phyloP scores from a whole-genome alignment of 2,888 invertebrate species.

The Chrysolina oricalcia region DNA sequence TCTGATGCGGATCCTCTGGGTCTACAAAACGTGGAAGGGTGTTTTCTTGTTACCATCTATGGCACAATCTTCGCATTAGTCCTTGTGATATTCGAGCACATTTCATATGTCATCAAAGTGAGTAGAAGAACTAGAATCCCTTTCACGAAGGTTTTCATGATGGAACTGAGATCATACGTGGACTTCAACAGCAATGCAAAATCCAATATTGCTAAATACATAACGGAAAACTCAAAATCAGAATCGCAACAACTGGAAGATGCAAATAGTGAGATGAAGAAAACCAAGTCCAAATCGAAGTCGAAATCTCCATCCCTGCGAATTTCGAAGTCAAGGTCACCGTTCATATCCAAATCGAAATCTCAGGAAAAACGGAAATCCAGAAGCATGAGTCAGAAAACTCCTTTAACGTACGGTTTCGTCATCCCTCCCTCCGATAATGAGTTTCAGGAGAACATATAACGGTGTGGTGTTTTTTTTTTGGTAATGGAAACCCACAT shows the following conservation, averaged over 20 bases:
- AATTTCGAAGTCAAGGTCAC: slow-evolving; percentile 39
- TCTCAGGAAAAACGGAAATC: slow-evolving; percentile 44
- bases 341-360: slow-evolving; percentile 40
- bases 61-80: slow-evolving; percentile 59
- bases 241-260: slow-evolving; percentile 39
- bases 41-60: slow-evolving; percentile 63
- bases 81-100: slow-evolving; percentile 59
- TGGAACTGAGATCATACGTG: slow-evolving; percentile 59
- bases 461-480: background rate
- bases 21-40: slow-evolving; percentile 63
- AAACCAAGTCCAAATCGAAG: slow-evolving; percentile 44
- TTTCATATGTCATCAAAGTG: slow-evolving; percentile 53
- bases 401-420: slow-evolving; percentile 51
- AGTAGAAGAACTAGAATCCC: slow-evolving; percentile 56
- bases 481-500: no score
- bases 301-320: slow-evolving; percentile 33
- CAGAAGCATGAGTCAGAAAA: slow-evolving; percentile 35
- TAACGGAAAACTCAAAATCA: slow-evolving; percentile 39
- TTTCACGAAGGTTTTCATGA: slow-evolving; percentile 54
- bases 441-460: background rate
- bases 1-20: slow-evolving; percentile 61
- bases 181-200: slow-evolving; percentile 62
- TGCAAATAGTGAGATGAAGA: slow-evolving; percentile 39
- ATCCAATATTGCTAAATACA: slow-evolving; percentile 54
- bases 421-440: slow-evolving; percentile 43